Conservation (phyloP, 2,797 vertebrate species). For the Setipinna tenuifilis region DNA sequence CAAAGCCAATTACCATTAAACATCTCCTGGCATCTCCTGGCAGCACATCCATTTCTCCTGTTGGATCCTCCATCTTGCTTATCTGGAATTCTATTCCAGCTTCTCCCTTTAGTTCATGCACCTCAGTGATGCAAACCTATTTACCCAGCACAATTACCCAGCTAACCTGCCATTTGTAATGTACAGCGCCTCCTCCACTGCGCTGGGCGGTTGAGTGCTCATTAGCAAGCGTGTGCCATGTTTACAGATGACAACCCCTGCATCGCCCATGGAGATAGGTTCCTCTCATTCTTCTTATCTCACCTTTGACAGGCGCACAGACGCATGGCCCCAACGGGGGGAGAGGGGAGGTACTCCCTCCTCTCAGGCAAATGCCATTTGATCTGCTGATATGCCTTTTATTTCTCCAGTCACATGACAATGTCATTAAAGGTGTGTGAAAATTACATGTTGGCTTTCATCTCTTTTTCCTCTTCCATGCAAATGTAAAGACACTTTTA, state of each 20-base stretch:
- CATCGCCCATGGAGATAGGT: background rate
- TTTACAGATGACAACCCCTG: background rate
- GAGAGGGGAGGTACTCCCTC: background rate
- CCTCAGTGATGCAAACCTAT: background rate
- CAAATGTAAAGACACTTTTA: background rate
- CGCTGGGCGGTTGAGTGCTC: background rate
- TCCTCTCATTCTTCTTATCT: background rate
- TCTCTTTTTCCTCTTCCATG: background rate
- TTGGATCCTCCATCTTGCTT: background rate
- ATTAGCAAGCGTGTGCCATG: conserved; percentile 6
- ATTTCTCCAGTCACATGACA: background rate
- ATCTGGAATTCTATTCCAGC: background rate
- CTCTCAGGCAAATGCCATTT: background rate
- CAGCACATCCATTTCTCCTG: conserved; percentile 2
- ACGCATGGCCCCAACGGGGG: background rate
- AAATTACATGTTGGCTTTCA: background rate
- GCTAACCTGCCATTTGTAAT: conserved; percentile 1
- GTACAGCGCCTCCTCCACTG: background rate
- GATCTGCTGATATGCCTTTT: background rate
- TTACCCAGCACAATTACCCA: background rate
- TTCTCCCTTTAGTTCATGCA: background rate
- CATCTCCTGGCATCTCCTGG: conserved; percentile 7
- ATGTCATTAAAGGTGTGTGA: background rate
- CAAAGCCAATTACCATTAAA: conserved; percentile 2
- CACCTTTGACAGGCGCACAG: conserved; percentile 15